Conservation (phyloP, 2,113 vertebrate species). For the Mustela lutreola region DNA sequence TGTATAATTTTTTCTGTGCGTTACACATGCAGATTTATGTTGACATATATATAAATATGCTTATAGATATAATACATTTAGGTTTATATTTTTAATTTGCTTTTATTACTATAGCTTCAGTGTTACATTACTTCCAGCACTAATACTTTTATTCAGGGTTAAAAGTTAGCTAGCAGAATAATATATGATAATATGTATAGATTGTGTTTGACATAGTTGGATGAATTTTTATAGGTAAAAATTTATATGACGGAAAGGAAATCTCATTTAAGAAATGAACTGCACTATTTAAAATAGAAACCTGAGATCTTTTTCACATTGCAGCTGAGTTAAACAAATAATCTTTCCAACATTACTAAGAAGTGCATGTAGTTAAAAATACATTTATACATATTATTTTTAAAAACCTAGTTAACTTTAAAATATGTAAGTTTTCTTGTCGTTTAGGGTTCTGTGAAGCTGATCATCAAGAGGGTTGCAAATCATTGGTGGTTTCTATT, state of each 20-base stretch:
- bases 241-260: slow-evolving; percentile 68
- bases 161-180: slow-evolving; percentile 56
- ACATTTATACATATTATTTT: slow-evolving; percentile 90
- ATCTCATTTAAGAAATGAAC: slow-evolving; percentile 73
- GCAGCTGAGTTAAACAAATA: slow-evolving; percentile 86
- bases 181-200: background rate
- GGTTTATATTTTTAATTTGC: slow-evolving; percentile 51
- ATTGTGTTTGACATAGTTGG: slow-evolving; percentile 59
- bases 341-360: slow-evolving; percentile 85
- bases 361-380: slow-evolving; percentile 88
- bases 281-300: slow-evolving; percentile 79
- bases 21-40: slow-evolving; percentile 15
- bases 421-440: slow-evolving; percentile 93
- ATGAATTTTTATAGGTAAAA: slow-evolving; percentile 66
- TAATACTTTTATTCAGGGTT: slow-evolving; percentile 66
- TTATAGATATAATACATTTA: slow-evolving; percentile 23
- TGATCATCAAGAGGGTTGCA: slow-evolving; percentile 94
- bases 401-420: slow-evolving; percentile 92
- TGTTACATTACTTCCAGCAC: slow-evolving; percentile 43
- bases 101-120: slow-evolving; percentile 50
- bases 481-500: slow-evolving; percentile 94
- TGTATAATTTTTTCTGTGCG: slow-evolving; percentile 53
- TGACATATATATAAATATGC: background rate
- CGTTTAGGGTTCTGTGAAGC: slow-evolving; percentile 93
- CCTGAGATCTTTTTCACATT: slow-evolving; percentile 80